A percentile compares a stretch with the other conserved stretches of the same genome.
Evolutionary conservation across 2,888 invertebrate species (phyloP).

Genomic region (Clivina fossor): DNA sequence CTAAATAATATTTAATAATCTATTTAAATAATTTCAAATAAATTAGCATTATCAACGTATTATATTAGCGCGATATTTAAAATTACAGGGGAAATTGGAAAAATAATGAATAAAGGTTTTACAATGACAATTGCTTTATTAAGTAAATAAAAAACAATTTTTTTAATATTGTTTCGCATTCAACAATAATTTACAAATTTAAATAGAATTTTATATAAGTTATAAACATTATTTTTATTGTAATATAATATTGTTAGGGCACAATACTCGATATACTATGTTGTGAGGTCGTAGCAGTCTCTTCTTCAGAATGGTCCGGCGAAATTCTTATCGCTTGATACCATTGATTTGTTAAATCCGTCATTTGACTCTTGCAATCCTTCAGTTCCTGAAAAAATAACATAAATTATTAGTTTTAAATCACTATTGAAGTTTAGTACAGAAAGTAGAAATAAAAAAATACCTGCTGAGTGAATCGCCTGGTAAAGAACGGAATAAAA

Average conservation of each 20-base stretch:
- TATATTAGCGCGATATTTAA: not conserved
- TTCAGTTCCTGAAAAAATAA: conserved; percentile 74
- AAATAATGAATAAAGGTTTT: not conserved
- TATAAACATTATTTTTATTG: no score
- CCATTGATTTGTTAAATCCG: conserved; percentile 94
- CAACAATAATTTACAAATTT: conserved; percentile 12
- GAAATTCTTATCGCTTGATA: conserved; percentile 92
- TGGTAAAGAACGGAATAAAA: conserved; percentile 93
- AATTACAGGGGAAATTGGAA: no score
- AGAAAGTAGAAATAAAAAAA: conserved; percentile 34
- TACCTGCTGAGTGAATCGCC: conserved; percentile 92
- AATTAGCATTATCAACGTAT: no score
- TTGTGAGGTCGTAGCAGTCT: conserved; percentile 54
- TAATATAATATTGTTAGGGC: conserved; percentile 47
- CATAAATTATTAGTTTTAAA: not conserved
- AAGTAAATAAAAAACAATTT: conserved; percentile 5
- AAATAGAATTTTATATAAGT: conserved; percentile 8
- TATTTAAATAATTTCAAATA: no score
- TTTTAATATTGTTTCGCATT: conserved; percentile 4
- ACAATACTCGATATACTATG: conserved; percentile 54
- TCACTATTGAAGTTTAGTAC: not conserved
- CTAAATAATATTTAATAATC: no score
- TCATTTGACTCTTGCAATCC: conserved; percentile 96
- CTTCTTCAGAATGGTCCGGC: conserved; percentile 83
- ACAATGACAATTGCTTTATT: conserved; percentile 2